These are phyloP conservation scores for Paramuricea clavata DNA, from an alignment of 92 coral and sea anemone species.

Conservation along the genomic window DNA sequence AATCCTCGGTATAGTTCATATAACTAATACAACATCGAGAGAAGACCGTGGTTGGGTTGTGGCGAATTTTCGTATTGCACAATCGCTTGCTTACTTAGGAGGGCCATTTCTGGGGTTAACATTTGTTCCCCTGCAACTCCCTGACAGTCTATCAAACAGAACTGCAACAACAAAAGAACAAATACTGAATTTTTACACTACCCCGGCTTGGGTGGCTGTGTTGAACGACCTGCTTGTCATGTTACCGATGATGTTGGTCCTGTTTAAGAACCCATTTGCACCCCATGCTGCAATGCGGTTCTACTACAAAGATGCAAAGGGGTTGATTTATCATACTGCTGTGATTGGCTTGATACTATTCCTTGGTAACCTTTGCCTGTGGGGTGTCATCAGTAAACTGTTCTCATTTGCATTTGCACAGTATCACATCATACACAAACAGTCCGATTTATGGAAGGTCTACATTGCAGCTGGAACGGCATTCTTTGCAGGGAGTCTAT, in stretches of 20 bases:
- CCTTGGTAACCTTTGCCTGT: constrained; percentile 83
- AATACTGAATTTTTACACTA: constrained; percentile 74
- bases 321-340: constrained; percentile 72
- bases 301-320: constrained; percentile 86
- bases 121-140: constrained; percentile 63
- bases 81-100: constrained; percentile 87
- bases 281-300: constrained; percentile 97
- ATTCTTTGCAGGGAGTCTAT: constrained; percentile 70
- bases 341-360: constrained; percentile 71
- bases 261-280: constrained; percentile 93
- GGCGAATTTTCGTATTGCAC: constrained; percentile 87
- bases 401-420: constrained; percentile 93
- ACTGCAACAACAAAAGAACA: constrained; percentile 46
- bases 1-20: constrained; percentile 81
- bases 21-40: constrained; percentile 87
- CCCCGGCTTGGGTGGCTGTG: constrained; percentile 91
- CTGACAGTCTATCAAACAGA: constrained; percentile 14
- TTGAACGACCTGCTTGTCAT: constrained; percentile 76
- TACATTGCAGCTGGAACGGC: constrained; percentile 85
- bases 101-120: constrained; percentile 86
- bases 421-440: constrained; percentile 74
- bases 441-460: constrained; percentile 86
- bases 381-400: constrained; percentile 85
- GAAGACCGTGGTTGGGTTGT: constrained; percentile 89
- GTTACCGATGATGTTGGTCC: constrained; percentile 79